These are phyloP conservation scores for Trilocha varians DNA, from an alignment of 2,888 invertebrate genomes.

Conservation along the genomic window DNA sequence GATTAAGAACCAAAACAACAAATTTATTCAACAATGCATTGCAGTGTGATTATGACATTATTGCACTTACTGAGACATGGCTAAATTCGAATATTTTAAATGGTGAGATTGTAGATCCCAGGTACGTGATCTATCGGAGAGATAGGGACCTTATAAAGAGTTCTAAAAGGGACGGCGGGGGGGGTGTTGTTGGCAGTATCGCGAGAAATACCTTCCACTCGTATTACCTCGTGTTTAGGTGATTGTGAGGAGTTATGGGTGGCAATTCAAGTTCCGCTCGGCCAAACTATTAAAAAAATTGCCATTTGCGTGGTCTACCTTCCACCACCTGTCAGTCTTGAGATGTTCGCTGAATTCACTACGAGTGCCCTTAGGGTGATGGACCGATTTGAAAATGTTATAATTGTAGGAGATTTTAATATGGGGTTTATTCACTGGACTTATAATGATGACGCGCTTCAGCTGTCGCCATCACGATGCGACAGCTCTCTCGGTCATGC, in stretches of 20 bases:
- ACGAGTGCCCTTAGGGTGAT: background rate
- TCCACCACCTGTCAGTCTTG: background rate
- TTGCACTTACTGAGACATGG: conserved; percentile 2
- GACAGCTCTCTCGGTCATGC: background rate
- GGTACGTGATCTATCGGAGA: conserved; percentile 1
- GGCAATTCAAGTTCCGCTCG: background rate
- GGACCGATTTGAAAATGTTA: too few relatives aligned
- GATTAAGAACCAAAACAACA: conserved; percentile 1
- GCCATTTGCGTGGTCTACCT: background rate
- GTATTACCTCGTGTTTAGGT: background rate
- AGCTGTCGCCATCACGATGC: background rate
- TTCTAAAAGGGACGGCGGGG: background rate
- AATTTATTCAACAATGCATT: background rate
- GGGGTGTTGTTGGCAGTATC: conserved; percentile 1
- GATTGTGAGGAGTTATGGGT: conserved; percentile 1
- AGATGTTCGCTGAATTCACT: background rate
- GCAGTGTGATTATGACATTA: background rate
- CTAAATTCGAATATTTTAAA: background rate
- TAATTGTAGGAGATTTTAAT: too few relatives aligned
- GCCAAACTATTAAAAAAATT: too few relatives aligned
- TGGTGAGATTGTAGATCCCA: background rate
- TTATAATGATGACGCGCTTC: background rate
- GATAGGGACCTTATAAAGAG: background rate
- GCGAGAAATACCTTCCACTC: background rate
- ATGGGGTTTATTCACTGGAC: too few relatives aligned